These are phyloP conservation scores for Latrodectus geometricus DNA, from an alignment of 1,140 invertebrate genomes.

Conservation along the genomic window DNA sequence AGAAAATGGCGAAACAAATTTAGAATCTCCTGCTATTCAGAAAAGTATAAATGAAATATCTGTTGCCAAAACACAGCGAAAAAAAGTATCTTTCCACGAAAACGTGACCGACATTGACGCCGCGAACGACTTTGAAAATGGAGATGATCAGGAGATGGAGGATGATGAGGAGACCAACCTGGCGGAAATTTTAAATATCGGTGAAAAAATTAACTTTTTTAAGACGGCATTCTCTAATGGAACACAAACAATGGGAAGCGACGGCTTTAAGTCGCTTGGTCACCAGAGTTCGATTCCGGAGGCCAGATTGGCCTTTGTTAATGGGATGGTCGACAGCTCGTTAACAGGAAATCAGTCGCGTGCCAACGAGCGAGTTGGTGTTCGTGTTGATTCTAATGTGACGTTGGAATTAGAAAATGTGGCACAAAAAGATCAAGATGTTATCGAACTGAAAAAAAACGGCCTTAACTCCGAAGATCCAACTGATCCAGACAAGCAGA, in stretches of 20 bases:
- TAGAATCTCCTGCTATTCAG: neutral
- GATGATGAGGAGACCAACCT: neutral
- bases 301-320: slow-evolving; percentile 49
- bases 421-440: slow-evolving; percentile 10
- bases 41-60: neutral
- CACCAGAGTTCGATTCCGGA: slow-evolving; percentile 57
- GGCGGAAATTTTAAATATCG: slow-evolving; percentile 16
- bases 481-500: neutral
- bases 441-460: neutral
- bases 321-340: slow-evolving; percentile 45
- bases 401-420: neutral
- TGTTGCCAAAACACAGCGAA: neutral
- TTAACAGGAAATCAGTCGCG: slow-evolving; percentile 35
- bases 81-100: slow-evolving; percentile 45
- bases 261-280: slow-evolving; percentile 1
- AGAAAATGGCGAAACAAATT: neutral
- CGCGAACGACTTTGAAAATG: neutral
- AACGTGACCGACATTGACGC: slow-evolving; percentile 43
- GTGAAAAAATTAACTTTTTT: slow-evolving; percentile 49
- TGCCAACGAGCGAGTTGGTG: neutral
- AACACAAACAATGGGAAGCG: neutral
- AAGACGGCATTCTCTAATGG: slow-evolving; percentile 4
- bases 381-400: slow-evolving; percentile 10
- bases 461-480: neutral
- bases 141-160: neutral